These are phyloP conservation scores for Thymelicus acteon DNA, from an alignment of 2,888 invertebrate genomes.

Conservation along the genomic window DNA sequence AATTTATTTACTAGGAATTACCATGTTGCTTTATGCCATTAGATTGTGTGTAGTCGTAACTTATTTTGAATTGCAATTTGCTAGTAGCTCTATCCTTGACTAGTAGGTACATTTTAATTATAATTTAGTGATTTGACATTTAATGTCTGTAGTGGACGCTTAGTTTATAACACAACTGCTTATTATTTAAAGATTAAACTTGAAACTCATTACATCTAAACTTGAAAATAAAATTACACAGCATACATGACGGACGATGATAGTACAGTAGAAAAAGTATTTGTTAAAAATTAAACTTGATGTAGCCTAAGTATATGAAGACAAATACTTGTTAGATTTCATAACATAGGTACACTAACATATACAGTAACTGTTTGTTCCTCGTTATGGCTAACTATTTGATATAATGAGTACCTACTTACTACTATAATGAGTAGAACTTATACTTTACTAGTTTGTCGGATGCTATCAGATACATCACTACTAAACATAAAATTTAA, in stretches of 20 bases:
- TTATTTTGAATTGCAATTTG: slow-evolving; percentile 7
- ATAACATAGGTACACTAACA: no score
- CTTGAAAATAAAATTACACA: no score
- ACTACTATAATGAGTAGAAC: no score
- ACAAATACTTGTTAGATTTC: no score
- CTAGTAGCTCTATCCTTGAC: neutral
- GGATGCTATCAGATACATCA: neutral
- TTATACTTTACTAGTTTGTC: no score
- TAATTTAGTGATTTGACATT: slow-evolving; percentile 14
- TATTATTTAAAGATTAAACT: neutral
- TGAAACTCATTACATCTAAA: no score
- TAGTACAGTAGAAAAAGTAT: no score
- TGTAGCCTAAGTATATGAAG: no score
- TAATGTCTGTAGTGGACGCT: slow-evolving; percentile 2
- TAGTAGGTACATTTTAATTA: neutral
- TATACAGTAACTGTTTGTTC: neutral
- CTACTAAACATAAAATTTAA: slow-evolving; percentile 17
- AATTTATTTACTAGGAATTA: neutral
- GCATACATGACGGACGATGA: no score
- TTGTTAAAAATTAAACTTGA: no score
- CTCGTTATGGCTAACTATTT: neutral
- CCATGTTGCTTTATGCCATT: neutral
- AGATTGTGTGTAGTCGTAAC: neutral
- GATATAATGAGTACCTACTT: no score
- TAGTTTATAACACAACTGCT: neutral